phyloP scores from a whole-genome alignment of 2,888 invertebrate species.

The Parnassius glacialis region DNA sequence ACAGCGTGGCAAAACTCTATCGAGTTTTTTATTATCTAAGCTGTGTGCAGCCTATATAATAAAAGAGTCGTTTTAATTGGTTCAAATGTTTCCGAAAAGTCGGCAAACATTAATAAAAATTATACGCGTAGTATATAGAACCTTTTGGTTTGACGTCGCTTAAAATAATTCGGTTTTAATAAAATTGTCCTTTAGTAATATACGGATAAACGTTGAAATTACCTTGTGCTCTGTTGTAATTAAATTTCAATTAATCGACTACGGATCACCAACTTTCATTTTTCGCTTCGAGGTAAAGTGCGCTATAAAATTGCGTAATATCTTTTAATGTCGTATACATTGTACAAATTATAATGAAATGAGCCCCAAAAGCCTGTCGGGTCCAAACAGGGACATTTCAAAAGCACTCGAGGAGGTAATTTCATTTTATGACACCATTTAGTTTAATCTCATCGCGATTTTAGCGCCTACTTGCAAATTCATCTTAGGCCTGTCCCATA shows the following conservation, averaged over 20 bases:
- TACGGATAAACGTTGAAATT: neutral
- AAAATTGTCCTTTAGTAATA: neutral
- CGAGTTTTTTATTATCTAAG: no score
- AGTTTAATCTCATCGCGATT: conserved; percentile 32
- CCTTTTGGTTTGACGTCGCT: neutral
- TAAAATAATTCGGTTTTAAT: neutral
- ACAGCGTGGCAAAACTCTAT: no score
- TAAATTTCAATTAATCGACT: conserved; percentile 19
- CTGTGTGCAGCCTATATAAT: no score
- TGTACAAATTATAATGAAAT: conserved; percentile 32
- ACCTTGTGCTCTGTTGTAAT: neutral
- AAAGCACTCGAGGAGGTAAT: conserved; percentile 33
- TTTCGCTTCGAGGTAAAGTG: conserved; percentile 19
- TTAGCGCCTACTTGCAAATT: conserved; percentile 32
- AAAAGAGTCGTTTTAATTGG: no score
- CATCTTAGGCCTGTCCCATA: conserved; percentile 3
- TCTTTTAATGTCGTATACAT: conserved; percentile 24
- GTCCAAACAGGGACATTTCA: conserved; percentile 29
- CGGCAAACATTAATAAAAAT: no score
- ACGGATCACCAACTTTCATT: conserved; percentile 9
- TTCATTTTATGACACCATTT: conserved; percentile 35
- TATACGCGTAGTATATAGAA: no score
- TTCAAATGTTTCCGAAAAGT: no score
- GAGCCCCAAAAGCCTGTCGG: conserved; percentile 25
- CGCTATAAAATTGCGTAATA: conserved; percentile 20